A percentile compares a stretch with the other conserved stretches of the same genome.
phyloP scores from a whole-genome alignment of 2,797 vertebrate species.

The Myoxocephalus aenaeus region DNA sequence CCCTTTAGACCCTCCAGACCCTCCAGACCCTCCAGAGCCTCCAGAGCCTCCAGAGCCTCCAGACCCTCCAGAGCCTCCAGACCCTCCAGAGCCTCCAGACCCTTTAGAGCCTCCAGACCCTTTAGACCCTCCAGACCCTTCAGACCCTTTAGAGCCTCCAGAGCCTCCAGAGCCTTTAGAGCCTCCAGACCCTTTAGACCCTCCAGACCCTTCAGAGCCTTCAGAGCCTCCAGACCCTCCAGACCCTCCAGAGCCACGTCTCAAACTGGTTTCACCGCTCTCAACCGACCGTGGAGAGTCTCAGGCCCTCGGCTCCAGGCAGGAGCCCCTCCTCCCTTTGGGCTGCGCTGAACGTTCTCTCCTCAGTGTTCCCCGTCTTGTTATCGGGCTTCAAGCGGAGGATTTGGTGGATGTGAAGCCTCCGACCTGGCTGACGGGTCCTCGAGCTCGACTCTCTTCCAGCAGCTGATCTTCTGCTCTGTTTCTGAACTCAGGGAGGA shows the following conservation, averaged over 20 bases:
- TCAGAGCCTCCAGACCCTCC: too few relatives aligned
- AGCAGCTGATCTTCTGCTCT: too few relatives aligned
- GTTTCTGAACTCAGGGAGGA: too few relatives aligned
- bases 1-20: background rate
- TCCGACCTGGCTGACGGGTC: too few relatives aligned
- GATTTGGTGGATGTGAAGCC: too few relatives aligned
- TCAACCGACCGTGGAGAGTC: slow-evolving; percentile 36
- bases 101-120: too few relatives aligned
- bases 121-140: background rate
- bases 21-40: slow-evolving; percentile 22
- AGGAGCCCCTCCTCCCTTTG: slow-evolving; percentile 32
- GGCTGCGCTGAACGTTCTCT: background rate
- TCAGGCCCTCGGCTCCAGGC: slow-evolving; percentile 15
- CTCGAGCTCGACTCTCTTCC: too few relatives aligned
- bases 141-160: slow-evolving; percentile 35
- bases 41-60: too few relatives aligned
- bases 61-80: slow-evolving; percentile 34
- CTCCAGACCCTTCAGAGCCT: too few relatives aligned
- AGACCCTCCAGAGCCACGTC: slow-evolving; percentile 10
- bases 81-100: background rate
- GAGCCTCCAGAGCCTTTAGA: background rate
- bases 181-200: too few relatives aligned
- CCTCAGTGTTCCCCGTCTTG: too few relatives aligned
- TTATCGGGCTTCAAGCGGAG: too few relatives aligned
- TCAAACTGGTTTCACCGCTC: slow-evolving; percentile 40